Percentiles rank a stretch among this genome's conserved stretches.
phyloP scores from a whole-genome alignment of 2,888 invertebrate genomes.

The Spodoptera littoralis region DNA sequence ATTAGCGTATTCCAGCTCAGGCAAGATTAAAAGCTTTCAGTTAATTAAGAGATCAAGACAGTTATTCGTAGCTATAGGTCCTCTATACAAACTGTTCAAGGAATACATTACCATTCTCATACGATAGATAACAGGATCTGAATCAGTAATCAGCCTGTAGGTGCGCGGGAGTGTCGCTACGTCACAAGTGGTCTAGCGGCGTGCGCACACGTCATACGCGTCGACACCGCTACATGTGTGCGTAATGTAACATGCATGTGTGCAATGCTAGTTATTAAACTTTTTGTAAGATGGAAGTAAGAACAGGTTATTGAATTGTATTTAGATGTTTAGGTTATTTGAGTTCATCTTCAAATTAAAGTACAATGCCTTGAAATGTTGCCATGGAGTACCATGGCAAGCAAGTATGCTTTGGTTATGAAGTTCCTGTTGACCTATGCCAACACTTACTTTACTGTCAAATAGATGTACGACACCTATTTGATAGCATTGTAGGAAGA shows the following conservation, averaged over 20 bases:
- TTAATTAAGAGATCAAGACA: too few species aligned
- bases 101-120: too few species aligned
- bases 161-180: constrained; percentile 68
- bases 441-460: too few species aligned
- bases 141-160: constrained; percentile 39
- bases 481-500: background rate
- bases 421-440: too few species aligned
- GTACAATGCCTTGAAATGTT: background rate
- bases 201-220: constrained; percentile 60
- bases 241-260: constrained; percentile 19
- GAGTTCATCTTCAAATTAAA: constrained; percentile 28
- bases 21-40: too few species aligned
- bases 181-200: constrained; percentile 67
- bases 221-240: constrained; percentile 30
- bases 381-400: too few species aligned
- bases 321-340: constrained; percentile 38
- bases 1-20: too few species aligned
- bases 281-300: constrained; percentile 38
- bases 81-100: too few species aligned
- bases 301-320: constrained; percentile 47
- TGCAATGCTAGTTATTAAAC: constrained; percentile 41
- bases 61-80: too few species aligned
- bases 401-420: too few species aligned
- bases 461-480: too few species aligned
- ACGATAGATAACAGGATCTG: constrained; percentile 1